A percentile compares a stretch with the other conserved stretches of the same genome.
Evolutionary conservation across 2,888 invertebrate species (phyloP).

Genomic region (Ditula angustiorana): DNA sequence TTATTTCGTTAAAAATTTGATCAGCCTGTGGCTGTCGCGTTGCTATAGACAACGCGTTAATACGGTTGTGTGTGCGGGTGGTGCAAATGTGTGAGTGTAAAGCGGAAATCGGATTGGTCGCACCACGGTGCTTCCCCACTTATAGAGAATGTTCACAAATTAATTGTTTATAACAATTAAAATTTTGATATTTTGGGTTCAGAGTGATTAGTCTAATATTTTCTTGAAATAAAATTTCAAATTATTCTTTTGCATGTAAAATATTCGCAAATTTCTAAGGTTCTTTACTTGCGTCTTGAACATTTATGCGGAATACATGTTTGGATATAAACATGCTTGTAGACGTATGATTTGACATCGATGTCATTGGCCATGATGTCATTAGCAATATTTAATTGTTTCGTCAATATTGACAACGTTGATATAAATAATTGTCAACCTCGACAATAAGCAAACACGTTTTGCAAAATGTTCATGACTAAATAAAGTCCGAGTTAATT

Average conservation of each 20-base stretch:
- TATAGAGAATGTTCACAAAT: constrained; percentile 27
- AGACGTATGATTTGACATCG: not conserved
- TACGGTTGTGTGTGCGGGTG: constrained; percentile 36
- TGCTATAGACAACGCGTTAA: constrained; percentile 1
- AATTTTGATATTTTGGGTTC: constrained; percentile 19
- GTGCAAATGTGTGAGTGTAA: constrained; percentile 34
- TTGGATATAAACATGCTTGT: not conserved
- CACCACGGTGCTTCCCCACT: constrained; percentile 11
- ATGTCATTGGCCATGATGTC: not conserved
- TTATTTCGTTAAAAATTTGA: constrained; percentile 19
- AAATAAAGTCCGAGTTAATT: constrained; percentile 10
- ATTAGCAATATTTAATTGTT: not conserved
- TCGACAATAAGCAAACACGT: constrained; percentile 21
- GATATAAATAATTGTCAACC: constrained; percentile 15
- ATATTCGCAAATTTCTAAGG: constrained; percentile 52
- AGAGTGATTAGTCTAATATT: constrained; percentile 10
- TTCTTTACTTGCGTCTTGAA: constrained; percentile 43
- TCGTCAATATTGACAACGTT: constrained; percentile 11
- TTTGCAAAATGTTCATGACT: constrained; percentile 26
- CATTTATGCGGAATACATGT: constrained; percentile 38
- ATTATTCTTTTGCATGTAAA: constrained; percentile 52
- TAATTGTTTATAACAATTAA: constrained; percentile 3
- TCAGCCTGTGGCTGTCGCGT: constrained; percentile 28
- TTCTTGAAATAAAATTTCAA: constrained; percentile 32
- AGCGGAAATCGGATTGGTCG: constrained; percentile 25